These are phyloP conservation scores for Drosophila macrospina DNA, from an alignment of 2,888 invertebrate genomes.

Conservation along the genomic window DNA sequence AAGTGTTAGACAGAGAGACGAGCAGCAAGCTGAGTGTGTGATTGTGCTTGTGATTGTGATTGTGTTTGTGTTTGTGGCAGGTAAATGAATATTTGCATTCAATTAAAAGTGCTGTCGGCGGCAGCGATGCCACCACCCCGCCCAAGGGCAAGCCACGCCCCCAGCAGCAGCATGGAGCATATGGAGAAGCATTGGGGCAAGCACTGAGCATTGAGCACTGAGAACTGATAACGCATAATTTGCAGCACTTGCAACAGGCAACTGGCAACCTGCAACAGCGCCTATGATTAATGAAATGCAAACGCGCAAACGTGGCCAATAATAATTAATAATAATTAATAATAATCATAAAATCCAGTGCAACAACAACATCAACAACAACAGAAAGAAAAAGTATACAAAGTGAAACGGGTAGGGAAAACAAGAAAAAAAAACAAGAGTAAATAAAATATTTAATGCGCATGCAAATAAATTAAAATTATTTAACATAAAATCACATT, in stretches of 20 bases:
- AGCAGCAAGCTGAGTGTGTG: conserved; percentile 2
- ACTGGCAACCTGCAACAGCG: conserved; percentile 16
- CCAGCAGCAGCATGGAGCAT: conserved; percentile 24
- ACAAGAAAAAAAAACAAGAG: conserved; percentile 15
- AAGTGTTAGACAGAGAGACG: not conserved
- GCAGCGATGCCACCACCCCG: conserved; percentile 67
- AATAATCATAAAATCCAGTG: conserved; percentile 42
- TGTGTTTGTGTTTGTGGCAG: conserved; percentile 37
- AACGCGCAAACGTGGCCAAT: conserved; percentile 64
- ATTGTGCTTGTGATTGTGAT: conserved; percentile 5
- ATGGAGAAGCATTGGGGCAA: conserved; percentile 32
- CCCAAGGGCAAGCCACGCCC: conserved; percentile 51
- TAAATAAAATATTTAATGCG: conserved; percentile 30
- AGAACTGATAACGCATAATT: conserved; percentile 54
- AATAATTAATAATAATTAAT: conserved; percentile 66
- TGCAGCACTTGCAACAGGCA: conserved; percentile 24
- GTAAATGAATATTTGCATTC: conserved; percentile 69
- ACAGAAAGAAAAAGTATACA: conserved; percentile 4
- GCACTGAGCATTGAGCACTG: not conserved
- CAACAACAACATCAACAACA: not conserved
- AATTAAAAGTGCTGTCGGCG: conserved; percentile 65
- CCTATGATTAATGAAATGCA: conserved; percentile 63
- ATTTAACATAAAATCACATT: conserved; percentile 31
- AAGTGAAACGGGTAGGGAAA: not conserved
- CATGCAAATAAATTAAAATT: conserved; percentile 46